Evolutionary conservation across 1,140 invertebrate species (phyloP).

Genomic region (Varroa destructor): DNA sequence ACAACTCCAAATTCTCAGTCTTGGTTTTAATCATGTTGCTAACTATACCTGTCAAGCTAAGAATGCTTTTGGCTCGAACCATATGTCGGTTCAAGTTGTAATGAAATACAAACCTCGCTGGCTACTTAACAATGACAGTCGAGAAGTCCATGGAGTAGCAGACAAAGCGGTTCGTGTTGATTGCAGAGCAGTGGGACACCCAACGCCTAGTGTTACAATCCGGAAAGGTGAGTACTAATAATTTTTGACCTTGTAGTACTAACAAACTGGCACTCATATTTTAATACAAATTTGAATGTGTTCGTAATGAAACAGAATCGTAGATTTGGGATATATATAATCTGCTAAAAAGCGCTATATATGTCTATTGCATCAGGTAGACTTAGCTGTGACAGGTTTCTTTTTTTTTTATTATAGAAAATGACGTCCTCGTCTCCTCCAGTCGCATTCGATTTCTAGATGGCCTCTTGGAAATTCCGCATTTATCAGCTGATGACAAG

Average conservation of each 20-base stretch:
- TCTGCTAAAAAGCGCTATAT: too few species aligned
- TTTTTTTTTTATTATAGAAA: too few species aligned
- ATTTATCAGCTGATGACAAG: background rate
- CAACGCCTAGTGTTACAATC: background rate
- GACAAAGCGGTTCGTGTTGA: background rate
- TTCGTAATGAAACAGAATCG: too few species aligned
- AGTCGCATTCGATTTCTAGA: too few species aligned
- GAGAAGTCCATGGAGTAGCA: background rate
- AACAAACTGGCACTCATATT: too few species aligned
- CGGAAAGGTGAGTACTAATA: background rate
- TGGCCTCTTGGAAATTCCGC: slow-evolving; percentile 9
- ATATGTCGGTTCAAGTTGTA: slow-evolving; percentile 33
- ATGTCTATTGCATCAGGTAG: too few species aligned
- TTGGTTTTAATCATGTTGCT: slow-evolving; percentile 38
- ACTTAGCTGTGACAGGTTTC: too few species aligned
- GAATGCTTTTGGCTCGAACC: slow-evolving; percentile 35
- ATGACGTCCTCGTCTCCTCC: too few species aligned
- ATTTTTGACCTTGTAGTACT: too few species aligned
- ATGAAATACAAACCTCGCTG: slow-evolving; percentile 4
- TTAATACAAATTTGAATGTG: too few species aligned
- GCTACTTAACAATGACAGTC: background rate
- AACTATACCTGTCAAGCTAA: slow-evolving; percentile 36
- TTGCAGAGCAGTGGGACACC: slow-evolving; percentile 1
- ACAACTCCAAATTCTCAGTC: slow-evolving; percentile 30
- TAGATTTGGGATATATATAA: too few species aligned